These are phyloP conservation scores for Emys orbicularis DNA, from an alignment of 2,797 vertebrate genomes.

Conservation along the genomic window DNA sequence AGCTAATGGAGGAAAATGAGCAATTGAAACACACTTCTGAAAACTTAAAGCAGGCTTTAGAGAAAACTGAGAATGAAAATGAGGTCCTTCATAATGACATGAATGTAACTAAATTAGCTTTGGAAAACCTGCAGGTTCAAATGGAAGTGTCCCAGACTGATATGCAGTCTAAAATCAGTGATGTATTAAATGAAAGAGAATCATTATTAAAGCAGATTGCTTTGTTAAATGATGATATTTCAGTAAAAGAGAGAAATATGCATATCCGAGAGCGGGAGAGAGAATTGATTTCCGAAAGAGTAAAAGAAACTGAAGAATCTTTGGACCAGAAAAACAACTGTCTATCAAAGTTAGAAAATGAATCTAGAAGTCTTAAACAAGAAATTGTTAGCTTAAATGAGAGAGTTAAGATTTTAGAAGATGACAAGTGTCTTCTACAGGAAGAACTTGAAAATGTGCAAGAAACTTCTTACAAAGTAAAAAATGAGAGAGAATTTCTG, in stretches of 20 bases:
- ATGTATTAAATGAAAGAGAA: conserved; percentile 81
- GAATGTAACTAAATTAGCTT: conserved; percentile 68
- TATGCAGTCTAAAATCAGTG: conserved; percentile 82
- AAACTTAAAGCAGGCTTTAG: conserved; percentile 75
- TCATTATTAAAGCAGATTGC: conserved; percentile 80
- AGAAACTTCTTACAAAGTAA: conserved; percentile 88
- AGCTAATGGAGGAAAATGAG: conserved; percentile 78
- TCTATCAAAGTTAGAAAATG: conserved; percentile 77
- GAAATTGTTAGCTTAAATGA: conserved; percentile 85
- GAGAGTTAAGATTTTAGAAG: conserved; percentile 89
- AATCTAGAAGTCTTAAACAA: conserved; percentile 77
- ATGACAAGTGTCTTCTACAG: conserved; percentile 89
- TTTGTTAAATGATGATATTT: conserved; percentile 81
- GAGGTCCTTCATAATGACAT: conserved; percentile 74
- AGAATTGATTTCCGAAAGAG: conserved; percentile 74
- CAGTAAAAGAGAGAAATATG: conserved; percentile 79
- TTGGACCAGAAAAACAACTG: conserved; percentile 74
- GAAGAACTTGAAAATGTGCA: conserved; percentile 91
- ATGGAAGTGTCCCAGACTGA: conserved; percentile 79
- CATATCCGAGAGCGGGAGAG: conserved; percentile 79
- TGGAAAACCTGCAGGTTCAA: conserved; percentile 81
- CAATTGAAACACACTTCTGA: conserved; percentile 79
- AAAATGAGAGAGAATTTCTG: conserved; percentile 90
- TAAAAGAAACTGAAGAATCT: conserved; percentile 72
- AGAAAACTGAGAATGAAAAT: conserved; percentile 82